Percentiles rank a stretch among this genome's conserved stretches.
These are phyloP conservation scores for Eremophila alpestris DNA, from an alignment of 2,797 vertebrate genomes.

Conservation along the genomic window DNA sequence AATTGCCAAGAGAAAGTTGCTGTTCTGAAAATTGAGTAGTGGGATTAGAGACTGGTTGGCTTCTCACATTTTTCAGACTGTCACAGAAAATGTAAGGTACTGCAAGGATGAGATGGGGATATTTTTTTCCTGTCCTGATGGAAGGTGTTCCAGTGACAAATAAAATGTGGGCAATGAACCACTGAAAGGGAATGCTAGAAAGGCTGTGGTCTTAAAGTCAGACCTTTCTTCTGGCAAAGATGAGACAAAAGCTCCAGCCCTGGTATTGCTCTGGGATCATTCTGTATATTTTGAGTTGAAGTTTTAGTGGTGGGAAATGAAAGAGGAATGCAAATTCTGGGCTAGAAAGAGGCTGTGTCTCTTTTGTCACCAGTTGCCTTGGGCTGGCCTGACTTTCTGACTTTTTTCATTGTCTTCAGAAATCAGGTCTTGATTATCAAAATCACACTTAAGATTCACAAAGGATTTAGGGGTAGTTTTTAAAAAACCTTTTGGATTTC, in stretches of 20 bases:
- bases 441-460: not conserved
- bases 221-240: not conserved
- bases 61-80: not conserved
- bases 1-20: not conserved
- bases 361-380: not conserved
- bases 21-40: not conserved
- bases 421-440: not conserved
- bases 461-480: not conserved
- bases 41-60: not conserved
- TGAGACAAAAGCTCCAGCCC: not conserved
- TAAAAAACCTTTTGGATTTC: not conserved
- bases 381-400: not conserved
- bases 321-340: not conserved
- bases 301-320: not conserved
- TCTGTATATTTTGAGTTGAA: not conserved
- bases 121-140: not conserved
- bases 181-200: not conserved
- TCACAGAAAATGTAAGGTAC: not conserved
- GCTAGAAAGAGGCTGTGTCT: not conserved
- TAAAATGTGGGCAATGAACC: not conserved
- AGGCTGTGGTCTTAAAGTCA: not conserved
- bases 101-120: not conserved
- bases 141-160: not conserved
- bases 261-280: not conserved
- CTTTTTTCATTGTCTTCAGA: not conserved